Base-by-base conservation (phyloP, 1,140 invertebrate species). In the Lamellibrachia luymesi region DNA sequence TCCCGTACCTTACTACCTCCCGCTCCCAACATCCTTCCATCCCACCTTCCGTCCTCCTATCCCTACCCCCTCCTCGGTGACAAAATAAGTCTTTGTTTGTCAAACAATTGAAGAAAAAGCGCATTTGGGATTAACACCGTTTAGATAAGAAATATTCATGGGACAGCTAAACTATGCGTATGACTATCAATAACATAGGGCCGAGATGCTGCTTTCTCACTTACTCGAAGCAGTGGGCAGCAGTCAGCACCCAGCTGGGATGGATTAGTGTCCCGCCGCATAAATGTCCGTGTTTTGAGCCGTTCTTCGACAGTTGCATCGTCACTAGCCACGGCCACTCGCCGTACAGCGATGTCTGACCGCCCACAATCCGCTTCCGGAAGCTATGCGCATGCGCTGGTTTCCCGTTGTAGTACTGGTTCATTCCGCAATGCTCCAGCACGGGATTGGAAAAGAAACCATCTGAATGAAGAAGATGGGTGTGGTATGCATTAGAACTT, bases 201-300 rank as follows among this genome's bases (percentile, higher is more conserved):
- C n/a, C n/a, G n/a, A n/a, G n/a, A n/a, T n/a, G 7, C n/a, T 49
- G 49, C 2, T 49, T 10, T 51, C 8, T 91, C 51, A 94, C 93
- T 93, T 94, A 95, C 94, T 95, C 95, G 91, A 96, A 95, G 93
- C 96, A 97, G 94, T 97, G 96, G 10, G 96, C 96, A 7, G 96
- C 96, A 2, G 96, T 96, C 8, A 97, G 93, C 2, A 97, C 94
- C 96, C 96, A 97, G 91, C 95, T 95, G 2, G 94, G 94, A 91
- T 96, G 94, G 56, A 97, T 96, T 0, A 97, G 93, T 2, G 95
- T 95, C 22, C 95, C 96, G 4, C 96, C 96, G 93, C 96, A 97
- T 38, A 96, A 93, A 94, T 97, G 96, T 25, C 93, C 94, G 38
- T 94, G 93, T 27, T 94, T 94, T 91, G 94, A 94, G 92, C 95